Percentiles rank a stretch among this genome's conserved stretches.
Evolutionary conservation across 2,888 invertebrate species (phyloP).

Genomic region (Habroteleia sp.): DNA sequence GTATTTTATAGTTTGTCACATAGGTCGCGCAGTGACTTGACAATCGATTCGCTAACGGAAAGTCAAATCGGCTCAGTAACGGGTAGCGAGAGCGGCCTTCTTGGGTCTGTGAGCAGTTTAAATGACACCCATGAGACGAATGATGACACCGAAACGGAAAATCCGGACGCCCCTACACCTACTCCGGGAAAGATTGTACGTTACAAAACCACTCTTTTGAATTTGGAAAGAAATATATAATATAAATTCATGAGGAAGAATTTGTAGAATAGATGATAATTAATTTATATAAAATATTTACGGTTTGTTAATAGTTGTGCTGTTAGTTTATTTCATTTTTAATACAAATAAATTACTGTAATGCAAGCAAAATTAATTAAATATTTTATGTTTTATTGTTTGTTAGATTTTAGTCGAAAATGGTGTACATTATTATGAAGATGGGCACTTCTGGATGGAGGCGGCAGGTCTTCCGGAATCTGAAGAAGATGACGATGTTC

Average conservation of each 20-base stretch:
- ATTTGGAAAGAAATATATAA: too few relatives aligned
- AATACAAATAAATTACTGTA: too few relatives aligned
- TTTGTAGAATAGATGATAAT: too few relatives aligned
- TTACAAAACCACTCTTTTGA: too few relatives aligned
- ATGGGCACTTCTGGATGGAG: slow-evolving; percentile 97
- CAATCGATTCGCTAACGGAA: slow-evolving; percentile 80
- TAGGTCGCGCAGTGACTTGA: slow-evolving; percentile 79
- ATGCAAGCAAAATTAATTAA: too few relatives aligned
- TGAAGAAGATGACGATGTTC: slow-evolving; percentile 87
- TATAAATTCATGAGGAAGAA: too few relatives aligned
- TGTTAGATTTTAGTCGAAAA: slow-evolving; percentile 85
- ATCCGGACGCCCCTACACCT: slow-evolving; percentile 84
- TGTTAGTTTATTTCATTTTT: too few relatives aligned
- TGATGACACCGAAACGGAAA: slow-evolving; percentile 80
- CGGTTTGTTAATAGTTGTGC: too few relatives aligned
- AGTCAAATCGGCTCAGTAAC: slow-evolving; percentile 79
- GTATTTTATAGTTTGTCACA: slow-evolving; percentile 73
- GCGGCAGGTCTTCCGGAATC: slow-evolving; percentile 90
- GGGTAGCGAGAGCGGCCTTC: slow-evolving; percentile 77
- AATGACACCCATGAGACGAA: slow-evolving; percentile 81
- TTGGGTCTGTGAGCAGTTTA: slow-evolving; percentile 83
- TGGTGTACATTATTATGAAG: slow-evolving; percentile 94
- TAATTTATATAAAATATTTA: too few relatives aligned
- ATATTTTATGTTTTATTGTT: too few relatives aligned
- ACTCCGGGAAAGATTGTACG: slow-evolving; percentile 85